Base-by-base conservation (phyloP, 1,140 invertebrate genomes). In the Apolygus lucorum region DNA sequence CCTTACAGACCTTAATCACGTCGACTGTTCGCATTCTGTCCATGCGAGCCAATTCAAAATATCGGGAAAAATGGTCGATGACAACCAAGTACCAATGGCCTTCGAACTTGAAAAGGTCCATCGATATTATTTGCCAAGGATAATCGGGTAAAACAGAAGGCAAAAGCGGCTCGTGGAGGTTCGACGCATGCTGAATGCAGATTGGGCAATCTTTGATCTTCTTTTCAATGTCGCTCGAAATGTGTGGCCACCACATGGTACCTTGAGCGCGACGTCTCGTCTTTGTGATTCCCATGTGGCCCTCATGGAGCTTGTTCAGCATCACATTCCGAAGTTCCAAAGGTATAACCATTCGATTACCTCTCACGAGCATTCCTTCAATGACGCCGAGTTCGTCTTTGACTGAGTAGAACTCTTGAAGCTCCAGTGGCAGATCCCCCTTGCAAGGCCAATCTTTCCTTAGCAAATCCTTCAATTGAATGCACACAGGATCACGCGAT, bases 151-250 rank as follows among this genome's bases (percentile, higher is more conserved):
- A 17, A 4, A 4, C 4, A 4, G 13, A 24, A 11, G 54, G 54
- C 4, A 59, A 4, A 4, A 59, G 22, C 4, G 54, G 54, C 54
- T 59, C 54, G 13, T 59, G 11, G 22, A 14, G 11, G 22, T 59
- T 59, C 22, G 54, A 59, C 22, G 54, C 8, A 59, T 59, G 8
- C 22, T 59, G 54, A 24, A 59, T 59, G 22, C 54, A 59, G 54
- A 22, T 59, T 59, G 54, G 54, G 22, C 54, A 59, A 11, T 8
- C 4, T 59, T 11, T 22, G 11, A 59, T 59, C 22, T 59, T 59
- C 4, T 59, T 11, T 59, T 59, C 54, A 22, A 59, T 59, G 8
- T 59, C 13, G 8, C 22, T 8, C 22, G 54, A 59, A 14, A 59
- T 59, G 4, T 21, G 8, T 11, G 54, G 54, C 54, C 54, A 59